Base-by-base conservation (phyloP, 2,797 vertebrate species). In the Sciurus vulgaris region DNA sequence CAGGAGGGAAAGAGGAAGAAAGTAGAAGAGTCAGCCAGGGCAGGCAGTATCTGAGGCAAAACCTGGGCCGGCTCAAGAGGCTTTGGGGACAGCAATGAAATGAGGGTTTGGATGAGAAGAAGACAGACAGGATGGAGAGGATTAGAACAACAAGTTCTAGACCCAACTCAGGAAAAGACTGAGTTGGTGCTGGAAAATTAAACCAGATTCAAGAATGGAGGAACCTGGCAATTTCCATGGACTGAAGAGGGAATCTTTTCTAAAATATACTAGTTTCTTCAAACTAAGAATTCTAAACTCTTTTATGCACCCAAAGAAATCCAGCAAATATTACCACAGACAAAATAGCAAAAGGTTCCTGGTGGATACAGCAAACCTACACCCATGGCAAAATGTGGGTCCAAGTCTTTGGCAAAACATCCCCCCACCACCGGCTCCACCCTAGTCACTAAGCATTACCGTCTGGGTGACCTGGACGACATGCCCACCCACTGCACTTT, bases 221-320 rank as follows among this genome's bases (percentile, higher is more conserved):
- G 2, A 54, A 86, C 2, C 26, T 84, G 67, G 44, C 33, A 44
- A 35, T 79, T 89, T 88, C 79, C 35, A 14, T 12, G 28, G 10
- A 9, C 41, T 86, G 49, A 92, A 92, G 33, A 56, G 24, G 91
- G 14, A 73, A 76, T 94, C 8, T 82, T 89, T 82, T 54, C 61
- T 28, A 77, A 94, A 89, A 70, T 54, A 92, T 3, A 30, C 15
- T 11, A 63, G 11, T 26, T 89, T 59, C 33, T 65, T 44, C 28
- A 94, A 74, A 72, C 38, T 86, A 61, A 77, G n/a, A 84, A 86
- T 44, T 65, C 35, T 47, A 84, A 96, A 38, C 13, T 41, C 41
- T 7, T n/a, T 85, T 11, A 70, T 22, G 13, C 44, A 20, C 8
- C 5, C 6, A 28, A 86, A 33, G 20, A 89, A 47, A 91, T 13